A percentile compares a stretch with the other conserved stretches of the same genome.
Evolutionary conservation across 2,888 invertebrate genomes (phyloP).

Genomic region (Danaus chrysippus): DNA sequence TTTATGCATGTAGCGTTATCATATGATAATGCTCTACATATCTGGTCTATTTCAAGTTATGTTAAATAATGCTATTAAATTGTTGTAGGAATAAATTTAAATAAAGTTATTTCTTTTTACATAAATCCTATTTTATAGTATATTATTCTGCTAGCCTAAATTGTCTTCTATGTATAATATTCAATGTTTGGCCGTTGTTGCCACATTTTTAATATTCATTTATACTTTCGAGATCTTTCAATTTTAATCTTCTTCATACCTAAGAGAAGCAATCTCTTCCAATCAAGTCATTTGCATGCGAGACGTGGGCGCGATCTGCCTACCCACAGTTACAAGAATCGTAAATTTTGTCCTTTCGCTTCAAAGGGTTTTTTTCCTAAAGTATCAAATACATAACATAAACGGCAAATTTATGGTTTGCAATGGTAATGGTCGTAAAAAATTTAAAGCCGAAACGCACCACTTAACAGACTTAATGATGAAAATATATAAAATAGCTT

Average conservation of each 20-base stretch:
- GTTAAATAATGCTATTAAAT: conserved; percentile 4
- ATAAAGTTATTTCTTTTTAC: too few species aligned
- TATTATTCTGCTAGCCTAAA: conserved; percentile 6
- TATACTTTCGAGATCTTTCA: conserved; percentile 45
- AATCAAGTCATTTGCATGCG: conserved; percentile 76
- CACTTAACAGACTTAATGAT: neutral
- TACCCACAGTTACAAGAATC: conserved; percentile 72
- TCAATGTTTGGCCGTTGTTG: conserved; percentile 1
- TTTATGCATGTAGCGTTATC: conserved; percentile 33
- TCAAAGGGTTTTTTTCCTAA: conserved; percentile 62
- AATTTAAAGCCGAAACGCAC: conserved; percentile 56
- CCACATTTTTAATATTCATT: conserved; percentile 19
- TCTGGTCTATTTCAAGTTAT: conserved; percentile 3
- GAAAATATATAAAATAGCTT: conserved; percentile 5
- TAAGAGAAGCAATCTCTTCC: conserved; percentile 55
- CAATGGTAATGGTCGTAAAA: conserved; percentile 67
- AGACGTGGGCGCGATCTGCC: conserved; percentile 68
- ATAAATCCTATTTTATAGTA: neutral
- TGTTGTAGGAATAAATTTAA: too few species aligned
- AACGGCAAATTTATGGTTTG: conserved; percentile 73
- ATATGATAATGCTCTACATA: conserved; percentile 21
- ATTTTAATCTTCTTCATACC: conserved; percentile 59
- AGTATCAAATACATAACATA: conserved; percentile 72
- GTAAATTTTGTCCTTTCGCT: conserved; percentile 77
- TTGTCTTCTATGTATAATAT: conserved; percentile 9